A percentile compares a stretch with the other conserved stretches of the same genome.
Conservation (phyloP, 23 tunicate genomes). For the Trididemnum nubilum region DNA sequence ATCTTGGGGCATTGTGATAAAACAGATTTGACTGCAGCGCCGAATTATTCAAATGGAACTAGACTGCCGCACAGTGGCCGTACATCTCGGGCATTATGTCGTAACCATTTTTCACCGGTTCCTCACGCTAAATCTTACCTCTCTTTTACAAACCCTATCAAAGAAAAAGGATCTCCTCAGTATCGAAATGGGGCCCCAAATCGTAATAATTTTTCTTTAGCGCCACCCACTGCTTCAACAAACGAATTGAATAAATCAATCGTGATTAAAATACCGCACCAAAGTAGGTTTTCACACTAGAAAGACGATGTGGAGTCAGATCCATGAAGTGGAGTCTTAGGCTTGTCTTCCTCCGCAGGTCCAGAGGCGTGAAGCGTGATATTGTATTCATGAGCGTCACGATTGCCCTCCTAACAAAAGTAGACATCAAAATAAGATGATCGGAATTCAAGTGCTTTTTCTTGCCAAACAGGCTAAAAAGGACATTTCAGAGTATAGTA, state of each 20-base stretch:
- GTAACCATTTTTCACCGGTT: background rate
- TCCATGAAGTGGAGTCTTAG: slow-evolving; percentile 54
- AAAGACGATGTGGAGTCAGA: slow-evolving; percentile 54
- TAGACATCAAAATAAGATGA: too few relatives aligned
- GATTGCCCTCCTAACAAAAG: slow-evolving; percentile 11
- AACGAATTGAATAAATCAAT: background rate
- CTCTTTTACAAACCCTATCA: background rate
- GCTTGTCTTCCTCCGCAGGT: slow-evolving; percentile 23
- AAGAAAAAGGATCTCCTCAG: too few relatives aligned
- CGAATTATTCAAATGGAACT: background rate
- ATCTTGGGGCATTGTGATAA: background rate
- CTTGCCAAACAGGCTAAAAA: too few relatives aligned
- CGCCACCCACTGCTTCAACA: background rate
- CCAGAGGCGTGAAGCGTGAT: slow-evolving; percentile 64
- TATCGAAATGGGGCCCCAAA: too few relatives aligned
- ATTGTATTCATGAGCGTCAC: slow-evolving; percentile 39
- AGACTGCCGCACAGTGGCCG: background rate
- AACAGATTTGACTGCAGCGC: too few relatives aligned
- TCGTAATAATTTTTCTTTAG: too few relatives aligned
- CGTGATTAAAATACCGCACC: slow-evolving; percentile 33
- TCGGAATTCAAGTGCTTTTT: too few relatives aligned
- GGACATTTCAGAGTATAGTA: too few relatives aligned
- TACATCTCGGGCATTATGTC: background rate
- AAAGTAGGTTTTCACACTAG: slow-evolving; percentile 18
- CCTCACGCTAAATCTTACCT: background rate